Evolutionary conservation across 2,797 vertebrate species (phyloP), one percentile per base, ranked within the genome.

Genomic region (Neosilurus hyrtlii): DNA sequence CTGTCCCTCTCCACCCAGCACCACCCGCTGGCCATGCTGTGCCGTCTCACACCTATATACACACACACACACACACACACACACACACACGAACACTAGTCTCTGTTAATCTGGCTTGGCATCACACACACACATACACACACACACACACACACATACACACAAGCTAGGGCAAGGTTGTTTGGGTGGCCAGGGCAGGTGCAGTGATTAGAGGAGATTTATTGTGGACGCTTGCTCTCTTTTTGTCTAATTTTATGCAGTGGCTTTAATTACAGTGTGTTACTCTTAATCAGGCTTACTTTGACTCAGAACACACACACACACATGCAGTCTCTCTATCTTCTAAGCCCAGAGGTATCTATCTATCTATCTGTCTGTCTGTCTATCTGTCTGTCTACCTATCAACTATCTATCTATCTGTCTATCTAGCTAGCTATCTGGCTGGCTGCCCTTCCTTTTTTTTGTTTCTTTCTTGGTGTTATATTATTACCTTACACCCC

Each of bases 401-500:
- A 6, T 59, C 73, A 20, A 5, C 22, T 52, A 3, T 59, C 4
- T 49, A 0, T 61, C 51, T 56, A 9, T 52, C 59, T 62, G 26
- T 56, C 51, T 66, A 6, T 66, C 65, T 71, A 1, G 51, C 65
- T 56, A 24, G 9, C 24, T 49, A 2, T 57, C 11, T 30, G 0
- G 22, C 62, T 75, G 14, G 62, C 54, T 70, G 15, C 73, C 68
- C 52, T 26, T 59, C 56, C 35, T 18, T 62, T 7, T 56, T 30
- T 30, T 6, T 14, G 18, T 56, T 70, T 43, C 70, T 51, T 30
- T 70, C 63, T 54, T 35, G 72, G 54, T 76, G 10, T 51, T 16
- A 89, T 86, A 80, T 87, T n/a, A 77, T 89, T 90, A 86, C 81
- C 84, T 89, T 88, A 87, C 86, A 86, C 75, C 79, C 86, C 88